phyloP scores from a whole-genome alignment of 2,797 vertebrate species.

The Ceyx erithaca region DNA sequence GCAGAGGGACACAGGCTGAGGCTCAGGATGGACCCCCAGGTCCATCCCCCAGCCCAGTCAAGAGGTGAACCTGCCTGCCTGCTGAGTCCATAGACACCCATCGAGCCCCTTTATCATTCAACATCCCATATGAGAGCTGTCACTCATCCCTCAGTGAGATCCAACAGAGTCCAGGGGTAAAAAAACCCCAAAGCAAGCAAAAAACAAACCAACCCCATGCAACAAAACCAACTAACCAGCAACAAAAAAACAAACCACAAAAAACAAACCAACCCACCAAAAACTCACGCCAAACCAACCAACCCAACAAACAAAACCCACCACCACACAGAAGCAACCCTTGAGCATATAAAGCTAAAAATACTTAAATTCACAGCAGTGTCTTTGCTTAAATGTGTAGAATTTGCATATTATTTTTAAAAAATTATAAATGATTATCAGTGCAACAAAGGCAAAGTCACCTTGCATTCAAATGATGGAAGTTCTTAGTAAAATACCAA shows the following conservation, averaged over 20 bases:
- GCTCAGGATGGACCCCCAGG: background rate
- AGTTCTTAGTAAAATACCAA: background rate
- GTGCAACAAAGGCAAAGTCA: background rate
- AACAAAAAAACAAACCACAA: no score
- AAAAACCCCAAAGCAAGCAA: background rate
- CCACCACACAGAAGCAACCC: accelerated
- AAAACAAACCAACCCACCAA: no score
- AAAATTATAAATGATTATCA: background rate
- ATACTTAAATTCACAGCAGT: background rate
- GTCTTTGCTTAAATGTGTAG: background rate
- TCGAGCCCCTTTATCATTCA: background rate
- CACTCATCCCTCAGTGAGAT: background rate
- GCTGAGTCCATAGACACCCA: background rate
- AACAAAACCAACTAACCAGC: no score
- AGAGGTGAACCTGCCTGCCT: background rate
- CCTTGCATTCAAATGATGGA: background rate
- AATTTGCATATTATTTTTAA: background rate
- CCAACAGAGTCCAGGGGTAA: background rate
- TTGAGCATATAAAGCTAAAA: background rate
- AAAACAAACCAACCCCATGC: no score
- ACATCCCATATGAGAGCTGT: background rate
- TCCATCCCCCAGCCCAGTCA: background rate
- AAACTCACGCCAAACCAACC: no score
- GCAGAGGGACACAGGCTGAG: background rate
- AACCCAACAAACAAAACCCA: no score